phyloP scores from a whole-genome alignment of 2,888 invertebrate species.

The Disparrhopalites patrizii region DNA sequence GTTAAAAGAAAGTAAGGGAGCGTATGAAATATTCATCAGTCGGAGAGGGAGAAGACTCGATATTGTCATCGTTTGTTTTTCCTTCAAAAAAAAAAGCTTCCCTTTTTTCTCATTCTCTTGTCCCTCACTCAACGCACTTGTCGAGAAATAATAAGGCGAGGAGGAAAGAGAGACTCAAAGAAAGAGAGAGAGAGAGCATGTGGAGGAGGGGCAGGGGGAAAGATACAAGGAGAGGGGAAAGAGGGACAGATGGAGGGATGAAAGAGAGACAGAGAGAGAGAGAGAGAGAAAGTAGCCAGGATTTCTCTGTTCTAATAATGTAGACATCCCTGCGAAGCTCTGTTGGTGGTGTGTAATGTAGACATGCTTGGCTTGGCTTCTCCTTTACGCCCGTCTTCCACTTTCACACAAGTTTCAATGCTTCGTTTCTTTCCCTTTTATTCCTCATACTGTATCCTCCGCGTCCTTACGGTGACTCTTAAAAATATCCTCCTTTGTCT shows the following conservation, averaged over 20 bases:
- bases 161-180: too few relatives aligned
- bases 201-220: too few relatives aligned
- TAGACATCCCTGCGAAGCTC: too few relatives aligned
- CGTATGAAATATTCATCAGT: conserved; percentile 37
- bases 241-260: too few relatives aligned
- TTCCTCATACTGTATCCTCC: too few relatives aligned
- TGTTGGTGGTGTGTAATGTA: not conserved
- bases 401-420: conserved; percentile 17
- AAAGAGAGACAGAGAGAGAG: too few relatives aligned
- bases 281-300: not conserved
- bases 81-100: too few relatives aligned
- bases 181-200: too few relatives aligned
- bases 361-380: conserved; percentile 8
- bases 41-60: conserved; percentile 8
- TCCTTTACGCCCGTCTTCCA: not conserved
- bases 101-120: conserved; percentile 1
- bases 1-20: not conserved
- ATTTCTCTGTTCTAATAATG: not conserved
- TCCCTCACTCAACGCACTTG: too few relatives aligned
- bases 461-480: too few relatives aligned
- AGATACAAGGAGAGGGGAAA: too few relatives aligned
- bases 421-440: conserved; percentile 8
- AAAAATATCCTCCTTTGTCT: too few relatives aligned
- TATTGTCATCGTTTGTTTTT: conserved; percentile 16
- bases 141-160: not conserved